These are phyloP conservation scores for Melieria crassipennis DNA, from an alignment of 2,888 invertebrate species.

Conservation along the genomic window DNA sequence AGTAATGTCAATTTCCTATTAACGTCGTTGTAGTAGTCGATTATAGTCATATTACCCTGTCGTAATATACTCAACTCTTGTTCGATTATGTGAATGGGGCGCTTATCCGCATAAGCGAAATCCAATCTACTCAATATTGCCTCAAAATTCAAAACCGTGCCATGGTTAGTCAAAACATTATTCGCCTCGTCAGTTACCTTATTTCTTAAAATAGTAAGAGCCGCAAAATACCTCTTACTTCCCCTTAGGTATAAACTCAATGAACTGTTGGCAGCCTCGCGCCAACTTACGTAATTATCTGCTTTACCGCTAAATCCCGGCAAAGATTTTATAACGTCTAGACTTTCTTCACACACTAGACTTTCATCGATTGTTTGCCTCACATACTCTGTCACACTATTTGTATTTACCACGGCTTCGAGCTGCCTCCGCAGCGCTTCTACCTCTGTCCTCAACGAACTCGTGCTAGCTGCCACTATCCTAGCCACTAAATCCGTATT, in stretches of 20 bases:
- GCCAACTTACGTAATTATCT: conserved; percentile 33
- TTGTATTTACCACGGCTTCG: no score
- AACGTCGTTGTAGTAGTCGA: conserved; percentile 30
- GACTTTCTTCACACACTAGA: no score
- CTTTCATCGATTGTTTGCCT: no score
- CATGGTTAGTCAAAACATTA: conserved; percentile 28
- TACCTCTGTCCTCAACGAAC: no score
- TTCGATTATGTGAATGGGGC: conserved; percentile 32
- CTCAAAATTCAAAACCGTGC: conserved; percentile 34
- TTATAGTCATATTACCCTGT: conserved; percentile 25
- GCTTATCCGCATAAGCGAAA: conserved; percentile 35
- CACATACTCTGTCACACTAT: no score
- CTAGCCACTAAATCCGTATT: no score
- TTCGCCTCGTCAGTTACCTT: conserved; percentile 19
- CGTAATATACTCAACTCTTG: conserved; percentile 33
- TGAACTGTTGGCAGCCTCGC: conserved; percentile 28
- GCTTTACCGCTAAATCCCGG: conserved; percentile 24
- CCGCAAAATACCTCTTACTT: conserved; percentile 27
- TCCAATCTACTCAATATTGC: conserved; percentile 31
- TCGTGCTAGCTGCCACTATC: no score
- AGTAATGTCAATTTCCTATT: conserved; percentile 28
- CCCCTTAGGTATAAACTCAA: conserved; percentile 23
- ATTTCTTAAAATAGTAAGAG: conserved; percentile 30
- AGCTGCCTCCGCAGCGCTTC: no score
- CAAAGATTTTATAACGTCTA: no score